phyloP scores from a whole-genome alignment of 2,113 vertebrate genomes.

The Ivindomyrus marchei region DNA sequence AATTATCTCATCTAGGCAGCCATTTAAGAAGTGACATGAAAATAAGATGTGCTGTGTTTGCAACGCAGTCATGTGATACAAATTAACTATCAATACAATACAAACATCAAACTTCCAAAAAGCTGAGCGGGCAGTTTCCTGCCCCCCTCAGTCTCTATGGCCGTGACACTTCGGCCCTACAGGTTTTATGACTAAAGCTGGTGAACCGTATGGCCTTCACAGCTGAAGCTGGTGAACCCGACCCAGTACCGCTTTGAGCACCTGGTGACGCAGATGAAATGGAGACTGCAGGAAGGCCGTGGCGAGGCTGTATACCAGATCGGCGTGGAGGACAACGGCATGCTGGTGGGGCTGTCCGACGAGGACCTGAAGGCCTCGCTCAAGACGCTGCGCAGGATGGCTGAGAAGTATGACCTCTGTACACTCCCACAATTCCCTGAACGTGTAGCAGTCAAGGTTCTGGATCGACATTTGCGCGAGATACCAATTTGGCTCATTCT shows the following conservation, averaged over 20 bases:
- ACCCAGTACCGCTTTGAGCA: slow-evolving; percentile 97
- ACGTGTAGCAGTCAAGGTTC: neutral
- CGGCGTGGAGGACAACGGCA: slow-evolving; percentile 93
- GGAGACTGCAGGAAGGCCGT: slow-evolving; percentile 91
- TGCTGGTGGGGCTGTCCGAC: slow-evolving; percentile 87
- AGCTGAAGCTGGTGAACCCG: slow-evolving; percentile 86
- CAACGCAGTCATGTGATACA: neutral
- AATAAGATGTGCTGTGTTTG: neutral
- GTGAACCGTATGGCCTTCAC: neutral
- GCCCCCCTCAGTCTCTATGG: neutral
- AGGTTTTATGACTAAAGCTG: slow-evolving; percentile 7
- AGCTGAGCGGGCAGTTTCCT: neutral
- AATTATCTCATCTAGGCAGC: neutral
- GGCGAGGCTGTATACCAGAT: slow-evolving; percentile 98
- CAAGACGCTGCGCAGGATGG: slow-evolving; percentile 85
- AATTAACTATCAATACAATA: neutral
- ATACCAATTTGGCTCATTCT: neutral
- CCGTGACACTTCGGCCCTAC: neutral
- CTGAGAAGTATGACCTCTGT: slow-evolving; percentile 77
- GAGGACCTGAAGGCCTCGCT: slow-evolving; percentile 91
- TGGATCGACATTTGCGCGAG: neutral
- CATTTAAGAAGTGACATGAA: neutral
- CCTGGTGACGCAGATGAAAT: slow-evolving; percentile 98
- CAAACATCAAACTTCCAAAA: neutral
- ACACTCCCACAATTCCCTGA: neutral